phyloP scores from a whole-genome alignment of 2,797 vertebrate species.

The Bufotes viridis region DNA sequence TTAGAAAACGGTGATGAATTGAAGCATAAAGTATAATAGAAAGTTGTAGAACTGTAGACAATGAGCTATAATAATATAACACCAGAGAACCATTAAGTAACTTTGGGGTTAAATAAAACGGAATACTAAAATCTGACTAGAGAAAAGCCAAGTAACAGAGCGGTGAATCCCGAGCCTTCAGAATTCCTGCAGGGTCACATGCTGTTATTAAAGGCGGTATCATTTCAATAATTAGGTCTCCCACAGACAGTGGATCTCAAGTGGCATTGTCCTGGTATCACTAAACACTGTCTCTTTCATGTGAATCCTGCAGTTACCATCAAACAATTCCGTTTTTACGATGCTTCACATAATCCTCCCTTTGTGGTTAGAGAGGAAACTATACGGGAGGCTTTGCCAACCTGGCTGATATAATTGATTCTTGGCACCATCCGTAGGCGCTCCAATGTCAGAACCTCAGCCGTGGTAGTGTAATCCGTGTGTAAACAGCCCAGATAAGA shows the following conservation, averaged over 20 bases:
- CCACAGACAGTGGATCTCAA: constrained; percentile 1
- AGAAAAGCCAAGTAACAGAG: not conserved
- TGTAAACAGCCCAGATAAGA: constrained; percentile 51
- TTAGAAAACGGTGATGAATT: not conserved
- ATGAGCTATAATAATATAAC: no score
- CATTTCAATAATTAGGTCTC: constrained; percentile 41
- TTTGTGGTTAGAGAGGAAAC: constrained; percentile 48
- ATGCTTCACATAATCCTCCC: constrained; percentile 47
- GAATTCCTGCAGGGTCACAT: not conserved
- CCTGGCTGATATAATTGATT: constrained; percentile 50
- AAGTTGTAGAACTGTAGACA: no score
- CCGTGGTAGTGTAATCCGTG: constrained; percentile 46
- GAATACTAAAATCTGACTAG: not conserved
- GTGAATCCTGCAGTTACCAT: constrained; percentile 32
- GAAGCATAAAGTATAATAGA: not conserved
- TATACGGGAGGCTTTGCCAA: constrained; percentile 29
- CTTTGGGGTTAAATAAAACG: not conserved
- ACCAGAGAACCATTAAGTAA: no score
- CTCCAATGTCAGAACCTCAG: constrained; percentile 50
- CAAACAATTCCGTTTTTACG: constrained; percentile 25
- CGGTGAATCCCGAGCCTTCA: not conserved
- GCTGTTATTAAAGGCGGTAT: constrained; percentile 24
- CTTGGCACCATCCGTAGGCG: constrained; percentile 46
- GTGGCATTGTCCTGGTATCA: constrained; percentile 31
- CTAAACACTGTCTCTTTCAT: constrained; percentile 55